These are phyloP conservation scores for Euplexia lucipara DNA, from an alignment of 2,888 invertebrate species.

Conservation along the genomic window DNA sequence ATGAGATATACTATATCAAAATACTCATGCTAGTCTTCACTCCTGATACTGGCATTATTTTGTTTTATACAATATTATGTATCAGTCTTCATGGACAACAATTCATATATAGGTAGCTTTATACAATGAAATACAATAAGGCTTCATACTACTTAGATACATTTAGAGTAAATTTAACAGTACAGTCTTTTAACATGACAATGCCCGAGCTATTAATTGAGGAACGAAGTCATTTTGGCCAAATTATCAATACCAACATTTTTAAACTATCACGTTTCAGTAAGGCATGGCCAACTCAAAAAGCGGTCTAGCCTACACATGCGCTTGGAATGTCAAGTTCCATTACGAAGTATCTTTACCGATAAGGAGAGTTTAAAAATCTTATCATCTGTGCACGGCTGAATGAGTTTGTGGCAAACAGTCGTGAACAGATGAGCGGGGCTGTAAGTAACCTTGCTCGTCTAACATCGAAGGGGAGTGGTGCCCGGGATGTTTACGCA, in stretches of 20 bases:
- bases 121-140: conserved; percentile 75
- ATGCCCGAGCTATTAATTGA: conserved; percentile 72
- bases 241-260: conserved; percentile 76
- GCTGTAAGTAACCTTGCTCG: conserved; percentile 90
- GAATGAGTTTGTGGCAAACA: conserved; percentile 89
- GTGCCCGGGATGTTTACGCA: conserved; percentile 86
- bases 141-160: conserved; percentile 76
- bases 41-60: conserved; percentile 85
- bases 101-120: conserved; percentile 67
- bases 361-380: conserved; percentile 81
- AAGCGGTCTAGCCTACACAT: conserved; percentile 85
- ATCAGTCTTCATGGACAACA: conserved; percentile 88
- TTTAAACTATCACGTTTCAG: conserved; percentile 82
- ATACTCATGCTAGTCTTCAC: conserved; percentile 81
- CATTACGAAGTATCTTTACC: conserved; percentile 86
- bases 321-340: conserved; percentile 88
- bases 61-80: conserved; percentile 77
- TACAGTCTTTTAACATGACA: conserved; percentile 82
- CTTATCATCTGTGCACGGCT: conserved; percentile 87
- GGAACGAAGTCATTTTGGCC: conserved; percentile 83
- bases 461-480: conserved; percentile 88
- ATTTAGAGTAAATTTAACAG: conserved; percentile 78
- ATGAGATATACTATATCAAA: conserved; percentile 89
- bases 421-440: conserved; percentile 88
- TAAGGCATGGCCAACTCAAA: conserved; percentile 85